Percentiles rank a stretch among this genome's conserved stretches.
Evolutionary conservation across 2,113 vertebrate species (phyloP).

Genomic region (Eupsittula cactorum): DNA sequence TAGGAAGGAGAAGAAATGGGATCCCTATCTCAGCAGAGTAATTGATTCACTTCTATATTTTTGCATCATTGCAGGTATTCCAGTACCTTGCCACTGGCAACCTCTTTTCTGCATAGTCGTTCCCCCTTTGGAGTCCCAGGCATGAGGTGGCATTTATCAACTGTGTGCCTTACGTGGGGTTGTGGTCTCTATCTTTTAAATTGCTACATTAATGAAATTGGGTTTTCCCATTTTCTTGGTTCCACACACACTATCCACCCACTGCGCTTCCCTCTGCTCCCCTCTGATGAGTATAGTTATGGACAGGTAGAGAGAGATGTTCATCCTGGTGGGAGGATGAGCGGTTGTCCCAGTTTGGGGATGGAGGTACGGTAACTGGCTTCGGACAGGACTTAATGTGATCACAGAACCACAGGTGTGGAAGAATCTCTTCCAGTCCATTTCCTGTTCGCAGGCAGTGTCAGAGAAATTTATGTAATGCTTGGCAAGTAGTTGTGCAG

Average conservation of each 20-base stretch:
- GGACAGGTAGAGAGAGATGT: not conserved
- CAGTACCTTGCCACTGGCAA: not conserved
- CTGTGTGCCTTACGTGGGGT: fast-evolving
- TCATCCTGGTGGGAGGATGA: not conserved
- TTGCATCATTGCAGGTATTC: not conserved
- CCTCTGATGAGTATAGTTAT: not conserved
- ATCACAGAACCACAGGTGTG: fast-evolving
- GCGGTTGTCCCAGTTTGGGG: not conserved
- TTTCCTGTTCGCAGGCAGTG: not conserved
- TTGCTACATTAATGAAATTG: not conserved
- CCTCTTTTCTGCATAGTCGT: not conserved
- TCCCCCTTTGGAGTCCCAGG: not conserved
- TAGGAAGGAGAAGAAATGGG: not conserved
- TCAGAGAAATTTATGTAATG: not conserved
- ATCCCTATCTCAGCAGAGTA: not conserved
- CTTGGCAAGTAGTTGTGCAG: not conserved
- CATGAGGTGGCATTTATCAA: not conserved
- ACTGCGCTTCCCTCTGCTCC: not conserved
- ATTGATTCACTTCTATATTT: not conserved
- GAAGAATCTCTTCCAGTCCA: not conserved
- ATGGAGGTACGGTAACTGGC: not conserved
- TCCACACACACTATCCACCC: not conserved
- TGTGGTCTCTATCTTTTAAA: not conserved
- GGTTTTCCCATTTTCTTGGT: not conserved
- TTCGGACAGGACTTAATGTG: not conserved